Evolutionary conservation across 2,888 invertebrate genomes (phyloP), one percentile per base, ranked within the genome.

Genomic region (Drosophila buzzatii): DNA sequence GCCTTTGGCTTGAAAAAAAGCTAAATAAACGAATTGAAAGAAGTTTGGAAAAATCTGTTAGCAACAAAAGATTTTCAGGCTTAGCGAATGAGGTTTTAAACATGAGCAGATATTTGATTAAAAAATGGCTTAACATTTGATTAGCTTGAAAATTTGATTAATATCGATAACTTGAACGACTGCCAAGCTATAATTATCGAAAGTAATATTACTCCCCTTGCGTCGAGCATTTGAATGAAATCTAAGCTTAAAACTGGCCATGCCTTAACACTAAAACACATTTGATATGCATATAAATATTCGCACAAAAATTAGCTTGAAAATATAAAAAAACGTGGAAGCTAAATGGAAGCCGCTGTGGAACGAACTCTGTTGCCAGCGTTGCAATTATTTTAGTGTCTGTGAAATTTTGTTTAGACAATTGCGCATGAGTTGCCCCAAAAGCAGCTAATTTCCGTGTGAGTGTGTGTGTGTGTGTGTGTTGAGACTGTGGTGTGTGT

Each of bases 331-430:
- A 20, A 23, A 23, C 3, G 23, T 27, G 4, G 57, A 35, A 33
- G 57, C 57, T 12, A 49, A 59, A 53, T 68, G 18, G 41, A 51
- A 63, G 37, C 18, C 35, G 49, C 49, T 58, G 61, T 35, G 51
- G 49, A 53, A 18, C 35, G 45, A 52, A 51, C 37, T 23, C 60
- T 39, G 60, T 49, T 70, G 69, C 70, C 55, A 56, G 42, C 44
- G 41, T 58, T 80, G 77, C 81, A 77, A 76, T 73, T 76, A 75
- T 75, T 60, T 59, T 62, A 39, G 63, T 52, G 45, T 64, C 63
- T 79, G 63, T 70, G 39, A 61, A 69, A 70, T 79, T 79, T 76
- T 80, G 77, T 67, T 80, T 77, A 80, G 77, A 70, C 77, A 79
- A 75, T 79, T 51, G 49, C 49, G 49, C 49, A 33, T 33, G 49